phyloP scores from a whole-genome alignment of 2,888 invertebrate species.

The Anoplius nigerrimus region DNA sequence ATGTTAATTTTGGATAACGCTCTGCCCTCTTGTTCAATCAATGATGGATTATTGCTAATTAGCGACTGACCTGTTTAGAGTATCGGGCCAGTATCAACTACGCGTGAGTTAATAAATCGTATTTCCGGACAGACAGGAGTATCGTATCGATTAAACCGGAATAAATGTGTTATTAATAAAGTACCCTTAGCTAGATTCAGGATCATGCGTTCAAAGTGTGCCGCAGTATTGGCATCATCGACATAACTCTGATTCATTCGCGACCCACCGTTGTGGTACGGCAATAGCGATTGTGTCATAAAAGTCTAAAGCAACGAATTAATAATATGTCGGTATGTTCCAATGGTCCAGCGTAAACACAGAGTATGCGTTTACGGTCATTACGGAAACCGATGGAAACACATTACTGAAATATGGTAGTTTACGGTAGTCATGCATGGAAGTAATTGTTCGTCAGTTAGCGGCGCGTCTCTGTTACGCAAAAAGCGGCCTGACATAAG shows the following conservation, averaged over 20 bases:
- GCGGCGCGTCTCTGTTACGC: conserved; percentile 22
- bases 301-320: no score
- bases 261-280: no score
- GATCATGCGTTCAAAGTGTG: no score
- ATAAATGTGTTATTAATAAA: conserved; percentile 1
- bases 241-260: no score
- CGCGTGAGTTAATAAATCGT: conserved; percentile 12
- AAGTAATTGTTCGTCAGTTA: conserved; percentile 29
- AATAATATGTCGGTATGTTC: no score
- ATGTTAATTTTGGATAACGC: conserved; percentile 17
- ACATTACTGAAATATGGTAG: no score
- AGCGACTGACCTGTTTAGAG: conserved; percentile 20
- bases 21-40: conserved; percentile 2
- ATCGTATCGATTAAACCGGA: not conserved
- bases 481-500: conserved; percentile 20
- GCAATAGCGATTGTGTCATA: no score
- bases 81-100: conserved; percentile 14
- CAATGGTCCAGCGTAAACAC: no score
- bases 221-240: no score
- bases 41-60: conserved; percentile 26
- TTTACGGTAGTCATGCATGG: not conserved
- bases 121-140: no score
- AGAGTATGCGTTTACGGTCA: no score
- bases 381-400: no score
- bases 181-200: not conserved